These are phyloP conservation scores for Gila robusta DNA, from an alignment of 2,797 vertebrate genomes.

Conservation along the genomic window DNA sequence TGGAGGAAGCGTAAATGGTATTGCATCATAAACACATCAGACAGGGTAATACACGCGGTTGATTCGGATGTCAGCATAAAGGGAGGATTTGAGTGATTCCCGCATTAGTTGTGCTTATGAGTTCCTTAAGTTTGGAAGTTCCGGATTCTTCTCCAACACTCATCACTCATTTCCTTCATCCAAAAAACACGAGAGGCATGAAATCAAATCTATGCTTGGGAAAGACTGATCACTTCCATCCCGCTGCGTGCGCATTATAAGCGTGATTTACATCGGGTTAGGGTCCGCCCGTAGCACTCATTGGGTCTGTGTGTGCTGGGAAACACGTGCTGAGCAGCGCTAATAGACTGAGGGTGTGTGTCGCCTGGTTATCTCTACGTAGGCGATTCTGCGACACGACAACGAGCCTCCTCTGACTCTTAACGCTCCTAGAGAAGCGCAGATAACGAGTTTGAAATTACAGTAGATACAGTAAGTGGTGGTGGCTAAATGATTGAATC, in stretches of 20 bases:
- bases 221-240: constrained; percentile 71
- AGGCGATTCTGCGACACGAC: constrained; percentile 69
- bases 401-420: constrained; percentile 67
- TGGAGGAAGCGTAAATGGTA: constrained; percentile 49
- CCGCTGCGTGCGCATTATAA: constrained; percentile 60
- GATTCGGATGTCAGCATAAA: constrained; percentile 58
- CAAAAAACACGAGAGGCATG: constrained; percentile 63
- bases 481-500: constrained; percentile 81
- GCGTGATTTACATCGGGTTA: constrained; percentile 70
- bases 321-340: constrained; percentile 37
- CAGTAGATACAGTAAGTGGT: constrained; percentile 67
- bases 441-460: constrained; percentile 67
- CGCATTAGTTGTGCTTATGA: constrained; percentile 65
- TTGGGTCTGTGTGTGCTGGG: constrained; percentile 55
- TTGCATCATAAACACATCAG: constrained; percentile 60
- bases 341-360: constrained; percentile 54
- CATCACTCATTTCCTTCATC: constrained; percentile 65
- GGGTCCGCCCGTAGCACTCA: constrained; percentile 67
- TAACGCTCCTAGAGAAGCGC: constrained; percentile 72
- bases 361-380: constrained; percentile 70
- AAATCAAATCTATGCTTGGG: constrained; percentile 57
- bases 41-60: constrained; percentile 57
- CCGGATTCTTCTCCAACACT: constrained; percentile 56
- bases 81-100: constrained; percentile 61
- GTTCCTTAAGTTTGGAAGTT: constrained; percentile 67